These are phyloP conservation scores for Squalus acanthias DNA, from an alignment of 2,797 vertebrate genomes.

Conservation along the genomic window DNA sequence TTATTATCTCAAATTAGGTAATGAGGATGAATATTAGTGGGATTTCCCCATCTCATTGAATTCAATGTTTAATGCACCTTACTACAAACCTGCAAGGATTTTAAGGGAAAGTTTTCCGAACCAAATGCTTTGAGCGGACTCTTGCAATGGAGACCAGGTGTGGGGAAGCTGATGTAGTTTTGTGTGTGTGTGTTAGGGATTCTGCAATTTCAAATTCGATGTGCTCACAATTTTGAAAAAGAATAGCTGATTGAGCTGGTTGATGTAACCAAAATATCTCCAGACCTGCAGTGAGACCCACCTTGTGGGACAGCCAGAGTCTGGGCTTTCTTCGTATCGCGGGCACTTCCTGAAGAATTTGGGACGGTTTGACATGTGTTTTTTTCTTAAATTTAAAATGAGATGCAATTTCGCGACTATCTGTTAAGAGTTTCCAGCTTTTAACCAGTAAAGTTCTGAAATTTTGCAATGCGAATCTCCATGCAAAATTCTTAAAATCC, in stretches of 20 bases:
- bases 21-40: neutral
- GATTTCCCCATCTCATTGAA: neutral
- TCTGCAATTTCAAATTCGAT: neutral
- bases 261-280: neutral
- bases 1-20: neutral
- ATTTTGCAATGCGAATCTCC: neutral
- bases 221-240: neutral
- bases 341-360: neutral
- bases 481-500: constrained; percentile 17
- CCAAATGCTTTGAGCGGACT: neutral
- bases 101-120: neutral
- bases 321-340: neutral
- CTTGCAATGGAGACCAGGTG: neutral
- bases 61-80: neutral
- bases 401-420: neutral
- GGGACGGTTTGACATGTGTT: neutral
- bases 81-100: neutral
- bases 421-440: neutral
- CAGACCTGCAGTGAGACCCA: neutral
- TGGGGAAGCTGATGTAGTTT: neutral
- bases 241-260: neutral
- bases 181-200: neutral
- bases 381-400: neutral
- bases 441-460: neutral
- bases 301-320: neutral